Conservation (phyloP, 1,140 invertebrate species). For the Camponotus pennsylvanicus region DNA sequence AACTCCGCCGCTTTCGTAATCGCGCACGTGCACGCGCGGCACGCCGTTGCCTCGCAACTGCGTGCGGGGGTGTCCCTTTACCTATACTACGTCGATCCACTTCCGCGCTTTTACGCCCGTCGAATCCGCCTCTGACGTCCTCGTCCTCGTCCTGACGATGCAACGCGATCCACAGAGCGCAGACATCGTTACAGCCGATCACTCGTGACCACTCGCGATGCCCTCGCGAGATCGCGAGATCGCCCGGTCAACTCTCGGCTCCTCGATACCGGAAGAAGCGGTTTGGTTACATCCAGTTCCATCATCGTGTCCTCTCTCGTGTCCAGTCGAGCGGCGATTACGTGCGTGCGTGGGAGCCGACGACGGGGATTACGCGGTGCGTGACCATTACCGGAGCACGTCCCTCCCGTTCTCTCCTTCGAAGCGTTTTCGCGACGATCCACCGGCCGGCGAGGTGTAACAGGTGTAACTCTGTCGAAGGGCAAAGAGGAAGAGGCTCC, state of each 20-base stretch:
- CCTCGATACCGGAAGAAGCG: slow-evolving; percentile 12
- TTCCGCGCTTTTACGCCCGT: slow-evolving; percentile 47
- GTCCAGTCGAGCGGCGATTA: slow-evolving; percentile 43
- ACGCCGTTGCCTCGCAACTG: slow-evolving; percentile 54
- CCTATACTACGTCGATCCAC: slow-evolving; percentile 66
- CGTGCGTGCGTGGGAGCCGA: slow-evolving; percentile 58
- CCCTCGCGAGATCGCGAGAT: slow-evolving; percentile 21
- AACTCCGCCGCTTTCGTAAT: neutral
- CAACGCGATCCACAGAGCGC: neutral
- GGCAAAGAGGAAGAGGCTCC: neutral
- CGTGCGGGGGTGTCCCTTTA: slow-evolving; percentile 34
- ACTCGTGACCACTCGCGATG: neutral
- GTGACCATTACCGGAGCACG: slow-evolving; percentile 38
- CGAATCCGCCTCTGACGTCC: slow-evolving; percentile 15
- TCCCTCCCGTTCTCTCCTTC: neutral
- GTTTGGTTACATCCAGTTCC: slow-evolving; percentile 57
- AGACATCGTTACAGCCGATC: slow-evolving; percentile 52
- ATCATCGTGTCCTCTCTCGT: slow-evolving; percentile 1
- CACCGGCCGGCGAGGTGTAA: slow-evolving; percentile 55
- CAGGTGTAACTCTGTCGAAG: slow-evolving; percentile 61
- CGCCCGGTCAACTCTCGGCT: slow-evolving; percentile 22
- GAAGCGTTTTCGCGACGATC: slow-evolving; percentile 6
- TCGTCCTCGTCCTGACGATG: slow-evolving; percentile 44
- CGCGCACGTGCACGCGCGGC: slow-evolving; percentile 61
- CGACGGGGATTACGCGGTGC: slow-evolving; percentile 48